Evolutionary conservation across 2,888 invertebrate species (phyloP), one percentile per base, ranked within the genome.

Genomic region (Copidosoma aretas): DNA sequence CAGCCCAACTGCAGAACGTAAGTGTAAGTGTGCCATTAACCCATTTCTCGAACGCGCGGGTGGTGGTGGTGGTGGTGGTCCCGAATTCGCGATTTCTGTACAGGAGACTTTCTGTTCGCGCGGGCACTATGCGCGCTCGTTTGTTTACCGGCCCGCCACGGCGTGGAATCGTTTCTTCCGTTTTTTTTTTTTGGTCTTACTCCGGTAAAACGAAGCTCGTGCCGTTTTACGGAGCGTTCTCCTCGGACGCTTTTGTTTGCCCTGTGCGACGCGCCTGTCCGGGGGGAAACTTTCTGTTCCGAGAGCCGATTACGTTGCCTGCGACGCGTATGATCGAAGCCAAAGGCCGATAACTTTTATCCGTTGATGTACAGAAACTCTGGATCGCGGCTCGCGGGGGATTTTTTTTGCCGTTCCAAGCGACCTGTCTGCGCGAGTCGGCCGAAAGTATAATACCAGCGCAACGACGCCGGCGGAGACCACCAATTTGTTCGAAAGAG

Each of bases 21-120:
- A 15, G 46, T 19, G 76, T 75, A 67, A 73, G 73, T 68, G 74
- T 70, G 73, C 75, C 71, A 75, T 77, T 75, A 77, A 75, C 73
- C 76, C 60, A 57, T 68, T 64, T 68, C 57, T 68, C 51, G 32
- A 63, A 62, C 51, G 17, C 46, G 53, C 43, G 60, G 22, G 24
- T 49, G 21, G 15, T 10, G 56, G 39, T 14, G 21, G 15, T 22
- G 4, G 14, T 21, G 32, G 10, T 22, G 1, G 41, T 15, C 10
- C 21, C 8, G 32, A 32, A 32, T 32, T 32, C 32, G 32, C 32
- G 32, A 32, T 32, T 32, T 32, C 8, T 32, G 3, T 32, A 32
- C 8, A 32, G 32, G 8, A 32, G 32, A n/a, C n/a, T n/a, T n/a
- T n/a, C n/a, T n/a, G n/a, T n/a, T n/a, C n/a, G n/a, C n/a, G n/a